A percentile compares a stretch with the other conserved stretches of the same genome.
Conservation (phyloP, 2,797 vertebrate species). For the Notolepis coatsorum region DNA sequence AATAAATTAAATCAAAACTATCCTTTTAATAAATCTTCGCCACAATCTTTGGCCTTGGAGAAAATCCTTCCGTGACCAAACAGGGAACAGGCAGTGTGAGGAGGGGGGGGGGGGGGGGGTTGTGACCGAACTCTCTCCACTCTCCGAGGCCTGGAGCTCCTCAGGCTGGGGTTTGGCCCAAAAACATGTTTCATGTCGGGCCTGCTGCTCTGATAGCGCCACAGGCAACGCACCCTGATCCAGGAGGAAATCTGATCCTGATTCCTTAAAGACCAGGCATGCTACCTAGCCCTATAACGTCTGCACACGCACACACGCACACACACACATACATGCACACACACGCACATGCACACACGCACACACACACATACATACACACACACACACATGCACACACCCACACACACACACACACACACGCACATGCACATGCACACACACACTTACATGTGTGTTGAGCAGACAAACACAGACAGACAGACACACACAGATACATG, state of each 20-base stretch:
- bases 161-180: slow-evolving; percentile 24
- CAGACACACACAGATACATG: no score
- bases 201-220: slow-evolving; percentile 44
- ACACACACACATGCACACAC: no score
- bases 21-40: no score
- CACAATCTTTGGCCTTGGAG: no score
- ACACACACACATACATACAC: not conserved
- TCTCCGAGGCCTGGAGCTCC: slow-evolving; percentile 40
- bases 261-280: slow-evolving; percentile 38
- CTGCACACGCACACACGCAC: not conserved
- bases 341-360: not conserved
- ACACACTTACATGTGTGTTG: no score
- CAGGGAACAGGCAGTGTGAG: no score
- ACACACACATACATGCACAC: not conserved
- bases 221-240: slow-evolving; percentile 53
- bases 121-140: slow-evolving; percentile 44
- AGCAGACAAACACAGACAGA: no score
- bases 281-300: slow-evolving; percentile 15
- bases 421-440: not conserved
- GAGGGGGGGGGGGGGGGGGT: slow-evolving; percentile 28
- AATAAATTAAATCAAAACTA: no score
- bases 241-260: slow-evolving; percentile 53
- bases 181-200: slow-evolving; percentile 61
- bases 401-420: no score
- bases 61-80: no score